Evolutionary conservation across 1,140 invertebrate species (phyloP).

Genomic region (Trichomalopsis sarcophagae): DNA sequence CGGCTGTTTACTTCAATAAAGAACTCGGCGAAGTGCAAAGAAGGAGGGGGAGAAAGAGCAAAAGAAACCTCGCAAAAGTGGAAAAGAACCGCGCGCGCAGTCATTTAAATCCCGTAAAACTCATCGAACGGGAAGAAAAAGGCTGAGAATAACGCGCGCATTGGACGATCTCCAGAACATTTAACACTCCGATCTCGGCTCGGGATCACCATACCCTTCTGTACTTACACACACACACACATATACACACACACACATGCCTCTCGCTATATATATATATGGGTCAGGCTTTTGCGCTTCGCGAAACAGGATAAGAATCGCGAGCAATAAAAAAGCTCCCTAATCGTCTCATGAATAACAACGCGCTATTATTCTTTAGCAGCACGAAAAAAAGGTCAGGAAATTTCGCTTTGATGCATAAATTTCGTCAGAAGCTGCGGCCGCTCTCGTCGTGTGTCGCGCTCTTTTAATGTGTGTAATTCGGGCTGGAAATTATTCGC

Average conservation of each 20-base stretch:
- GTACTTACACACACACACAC: neutral
- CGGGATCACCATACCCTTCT: conserved; percentile 14
- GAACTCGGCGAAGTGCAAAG: neutral
- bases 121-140: conserved; percentile 24
- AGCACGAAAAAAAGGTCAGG: neutral
- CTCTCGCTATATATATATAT: neutral
- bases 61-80: neutral
- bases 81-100: conserved; percentile 15
- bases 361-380: conserved; percentile 31
- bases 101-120: conserved; percentile 35
- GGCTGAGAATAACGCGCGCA: conserved; percentile 13
- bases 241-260: neutral
- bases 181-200: conserved; percentile 40
- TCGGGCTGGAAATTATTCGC: neutral
- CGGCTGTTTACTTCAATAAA: neutral
- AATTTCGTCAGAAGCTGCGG: conserved; percentile 1
- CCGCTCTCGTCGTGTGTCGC: neutral
- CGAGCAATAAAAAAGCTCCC: conserved; percentile 35
- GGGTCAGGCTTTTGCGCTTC: conserved; percentile 27
- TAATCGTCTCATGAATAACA: conserved; percentile 42
- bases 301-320: conserved; percentile 39
- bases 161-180: conserved; percentile 41
- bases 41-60: neutral
- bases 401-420: neutral
- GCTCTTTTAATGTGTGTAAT: neutral